Evolutionary conservation across 2,888 invertebrate species (phyloP).

Genomic region (Oxytorus armatus): DNA sequence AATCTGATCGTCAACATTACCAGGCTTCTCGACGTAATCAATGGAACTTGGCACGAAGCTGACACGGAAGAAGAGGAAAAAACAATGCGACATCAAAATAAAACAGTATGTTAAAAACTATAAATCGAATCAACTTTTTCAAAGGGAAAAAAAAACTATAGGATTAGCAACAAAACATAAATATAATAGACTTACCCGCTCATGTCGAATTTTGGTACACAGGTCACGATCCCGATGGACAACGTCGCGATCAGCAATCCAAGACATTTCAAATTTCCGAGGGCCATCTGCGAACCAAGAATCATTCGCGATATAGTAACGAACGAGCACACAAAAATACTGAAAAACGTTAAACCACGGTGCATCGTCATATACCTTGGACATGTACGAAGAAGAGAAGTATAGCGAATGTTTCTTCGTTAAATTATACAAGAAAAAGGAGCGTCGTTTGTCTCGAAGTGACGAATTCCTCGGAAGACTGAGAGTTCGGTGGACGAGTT

Average conservation of each 20-base stretch:
- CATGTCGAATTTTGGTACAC: constrained; percentile 80
- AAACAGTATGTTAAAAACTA: too few species aligned
- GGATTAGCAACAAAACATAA: not conserved
- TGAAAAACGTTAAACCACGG: not conserved
- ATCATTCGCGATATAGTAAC: constrained; percentile 20
- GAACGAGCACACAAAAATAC: not conserved
- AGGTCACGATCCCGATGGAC: constrained; percentile 69
- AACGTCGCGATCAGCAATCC: constrained; percentile 59
- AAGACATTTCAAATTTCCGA: constrained; percentile 57
- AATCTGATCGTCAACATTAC: constrained; percentile 78
- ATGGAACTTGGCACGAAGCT: constrained; percentile 84
- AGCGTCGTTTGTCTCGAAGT: constrained; percentile 40
- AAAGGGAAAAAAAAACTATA: not conserved
- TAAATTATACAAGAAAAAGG: constrained; percentile 9
- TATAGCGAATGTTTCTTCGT: not conserved
- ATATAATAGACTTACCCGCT: constrained; percentile 78
- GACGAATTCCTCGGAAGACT: constrained; percentile 70
- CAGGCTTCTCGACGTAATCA: constrained; percentile 78
- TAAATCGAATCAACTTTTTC: too few species aligned
- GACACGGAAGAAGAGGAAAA: not conserved
- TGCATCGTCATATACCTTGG: constrained; percentile 29
- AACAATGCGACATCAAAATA: not conserved
- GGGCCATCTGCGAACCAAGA: constrained; percentile 66
- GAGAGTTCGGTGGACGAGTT: constrained; percentile 67
- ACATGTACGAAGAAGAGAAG: constrained; percentile 7